Evolutionary conservation across 2,888 invertebrate genomes (phyloP), one percentile per base, ranked within the genome.

Genomic region (Crocallis elinguaria): DNA sequence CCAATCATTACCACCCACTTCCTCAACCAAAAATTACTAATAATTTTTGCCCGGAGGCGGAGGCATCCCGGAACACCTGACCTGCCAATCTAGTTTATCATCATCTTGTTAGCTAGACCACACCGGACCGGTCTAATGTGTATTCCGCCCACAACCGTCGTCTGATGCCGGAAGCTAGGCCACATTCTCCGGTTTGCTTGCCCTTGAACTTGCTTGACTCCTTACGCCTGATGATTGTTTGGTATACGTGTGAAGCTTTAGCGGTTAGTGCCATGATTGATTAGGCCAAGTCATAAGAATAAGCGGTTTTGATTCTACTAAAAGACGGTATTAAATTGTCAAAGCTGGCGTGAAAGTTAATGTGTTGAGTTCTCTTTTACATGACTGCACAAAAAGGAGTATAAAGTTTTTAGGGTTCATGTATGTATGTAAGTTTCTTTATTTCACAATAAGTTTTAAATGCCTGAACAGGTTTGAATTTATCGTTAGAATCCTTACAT

Each of bases 121-220:
- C 17, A 17, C 29, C 16, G 38, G 62, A 55, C 32, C 23, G 27
- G 29, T 55, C 54, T 69, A 70, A 79, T 81, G 75, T 73, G 66
- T 79, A 82, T 84, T 78, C 82, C 58, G 62, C 49, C 58, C 71
- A 70, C 73, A 67, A 42, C 58, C 56, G 64, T 48, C 55, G 48
- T 60, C 62, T 45, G 49, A 35, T 50, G 67, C 73, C 85, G 89
- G 89, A 89, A 87, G 82, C 84, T 85, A 85, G 85, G 61, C 77
- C 62, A 76, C 86, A 85, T 85, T 84, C 84, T 72, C 73, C 70
- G 76, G 71, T 75, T 56, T 54, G 74, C 56, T 64, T 77, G 88
- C 59, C 88, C 88, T 89, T 88, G 89, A 88, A 86, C 82, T 76
- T 73, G 33, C 45, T 63, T 70, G 65, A 62, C 69, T 72, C 62